These are phyloP conservation scores for Hylyphantes graminicola DNA, from an alignment of 1,140 invertebrate genomes.

Conservation along the genomic window DNA sequence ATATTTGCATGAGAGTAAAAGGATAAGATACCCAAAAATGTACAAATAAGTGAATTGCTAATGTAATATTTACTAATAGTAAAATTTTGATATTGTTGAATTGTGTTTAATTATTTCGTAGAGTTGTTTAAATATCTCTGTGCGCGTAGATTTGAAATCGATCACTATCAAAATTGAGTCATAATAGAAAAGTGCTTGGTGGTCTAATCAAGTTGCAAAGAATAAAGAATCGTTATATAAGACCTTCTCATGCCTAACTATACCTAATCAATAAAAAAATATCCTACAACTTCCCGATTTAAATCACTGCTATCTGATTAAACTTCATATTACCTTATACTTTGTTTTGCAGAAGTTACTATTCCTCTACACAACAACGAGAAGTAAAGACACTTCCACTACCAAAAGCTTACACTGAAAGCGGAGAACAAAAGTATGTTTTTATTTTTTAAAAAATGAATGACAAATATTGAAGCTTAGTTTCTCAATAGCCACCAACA, in stretches of 20 bases:
- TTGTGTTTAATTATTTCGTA: background rate
- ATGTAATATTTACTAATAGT: background rate
- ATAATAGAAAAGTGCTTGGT: slow-evolving; percentile 33
- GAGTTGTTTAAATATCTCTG: background rate
- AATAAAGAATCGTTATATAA: background rate
- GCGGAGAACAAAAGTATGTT: background rate
- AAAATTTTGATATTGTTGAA: background rate
- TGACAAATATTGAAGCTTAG: slow-evolving; percentile 16
- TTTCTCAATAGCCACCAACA: slow-evolving; percentile 3
- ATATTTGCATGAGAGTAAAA: background rate
- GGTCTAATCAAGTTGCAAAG: background rate
- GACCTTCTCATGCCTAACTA: background rate
- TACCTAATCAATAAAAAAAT: slow-evolving; percentile 31
- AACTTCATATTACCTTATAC: background rate
- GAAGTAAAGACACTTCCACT: background rate
- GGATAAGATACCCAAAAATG: background rate
- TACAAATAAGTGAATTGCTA: background rate
- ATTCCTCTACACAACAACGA: slow-evolving; percentile 4
- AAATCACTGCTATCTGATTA: background rate
- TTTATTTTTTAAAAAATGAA: background rate
- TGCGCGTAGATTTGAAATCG: slow-evolving; percentile 22
- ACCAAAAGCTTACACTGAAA: background rate
- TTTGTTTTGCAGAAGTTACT: background rate
- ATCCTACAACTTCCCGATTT: slow-evolving; percentile 24
- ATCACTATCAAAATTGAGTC: slow-evolving; percentile 18